phyloP scores from a whole-genome alignment of 2,113 vertebrate genomes.

The Pachycephala philippinensis region DNA sequence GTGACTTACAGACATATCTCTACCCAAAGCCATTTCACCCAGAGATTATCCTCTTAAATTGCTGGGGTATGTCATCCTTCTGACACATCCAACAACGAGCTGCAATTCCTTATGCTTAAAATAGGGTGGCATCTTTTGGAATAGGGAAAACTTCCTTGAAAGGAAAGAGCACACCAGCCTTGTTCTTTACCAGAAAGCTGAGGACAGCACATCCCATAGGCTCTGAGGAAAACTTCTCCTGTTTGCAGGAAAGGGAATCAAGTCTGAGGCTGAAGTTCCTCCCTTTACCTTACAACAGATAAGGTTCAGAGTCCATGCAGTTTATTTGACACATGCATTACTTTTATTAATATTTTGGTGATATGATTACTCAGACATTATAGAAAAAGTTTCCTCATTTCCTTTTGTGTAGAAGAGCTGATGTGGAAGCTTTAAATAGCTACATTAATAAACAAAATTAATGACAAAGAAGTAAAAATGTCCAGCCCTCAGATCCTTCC shows the following conservation, averaged over 20 bases:
- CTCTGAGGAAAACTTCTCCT: not conserved
- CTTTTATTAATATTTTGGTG: not conserved
- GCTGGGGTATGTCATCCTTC: not conserved
- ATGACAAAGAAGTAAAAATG: not conserved
- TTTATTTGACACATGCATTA: not conserved
- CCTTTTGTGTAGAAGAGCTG: not conserved
- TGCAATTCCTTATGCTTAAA: not conserved
- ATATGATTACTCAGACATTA: not conserved
- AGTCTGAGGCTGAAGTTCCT: not conserved
- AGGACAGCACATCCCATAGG: not conserved
- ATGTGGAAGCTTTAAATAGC: not conserved
- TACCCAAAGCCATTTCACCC: not conserved
- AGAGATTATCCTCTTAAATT: conserved; percentile 6
- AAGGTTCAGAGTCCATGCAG: not conserved
- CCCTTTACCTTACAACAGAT: not conserved
- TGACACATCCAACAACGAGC: not conserved
- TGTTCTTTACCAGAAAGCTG: not conserved
- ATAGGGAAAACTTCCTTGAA: not conserved
- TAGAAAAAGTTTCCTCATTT: not conserved
- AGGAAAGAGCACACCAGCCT: not conserved
- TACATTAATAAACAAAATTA: not conserved
- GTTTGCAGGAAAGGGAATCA: not conserved
- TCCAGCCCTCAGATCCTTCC: not conserved
- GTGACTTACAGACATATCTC: not conserved
- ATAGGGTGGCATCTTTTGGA: not conserved